A percentile compares a stretch with the other conserved stretches of the same genome.
phyloP scores from a whole-genome alignment of 2,888 invertebrate species.

The Campaea margaritaria region DNA sequence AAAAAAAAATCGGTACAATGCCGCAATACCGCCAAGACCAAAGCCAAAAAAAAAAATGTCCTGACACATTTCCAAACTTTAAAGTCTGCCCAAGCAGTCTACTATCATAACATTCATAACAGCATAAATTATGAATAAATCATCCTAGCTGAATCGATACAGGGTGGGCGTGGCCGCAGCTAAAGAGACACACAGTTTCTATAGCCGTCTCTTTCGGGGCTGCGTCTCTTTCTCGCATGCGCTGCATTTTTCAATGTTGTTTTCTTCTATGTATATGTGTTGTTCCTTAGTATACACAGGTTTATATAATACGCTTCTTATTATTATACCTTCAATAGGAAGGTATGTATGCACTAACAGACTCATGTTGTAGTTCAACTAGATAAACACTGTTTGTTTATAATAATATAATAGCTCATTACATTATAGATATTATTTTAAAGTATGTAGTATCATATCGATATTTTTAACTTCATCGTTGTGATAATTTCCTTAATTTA shows the following conservation, averaged over 20 bases:
- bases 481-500: too few species aligned
- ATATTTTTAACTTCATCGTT: too few species aligned
- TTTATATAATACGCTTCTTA: too few species aligned
- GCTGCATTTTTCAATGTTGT: conserved; percentile 5
- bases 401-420: too few species aligned
- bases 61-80: conserved; percentile 33
- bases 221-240: conserved; percentile 43
- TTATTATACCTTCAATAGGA: too few species aligned
- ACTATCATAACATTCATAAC: conserved; percentile 63
- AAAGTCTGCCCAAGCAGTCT: conserved; percentile 40
- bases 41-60: background rate
- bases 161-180: conserved; percentile 58
- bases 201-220: conserved; percentile 54
- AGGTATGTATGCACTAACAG: too few species aligned
- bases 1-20: background rate
- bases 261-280: too few species aligned
- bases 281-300: too few species aligned
- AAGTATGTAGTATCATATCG: too few species aligned
- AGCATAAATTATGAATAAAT: conserved; percentile 78
- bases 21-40: background rate
- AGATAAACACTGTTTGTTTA: too few species aligned
- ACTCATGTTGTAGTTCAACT: too few species aligned
- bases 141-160: conserved; percentile 69
- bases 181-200: conserved; percentile 43
- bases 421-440: too few species aligned